Conservation (phyloP, 2,888 invertebrate species). For the Zele albiditarsus region DNA sequence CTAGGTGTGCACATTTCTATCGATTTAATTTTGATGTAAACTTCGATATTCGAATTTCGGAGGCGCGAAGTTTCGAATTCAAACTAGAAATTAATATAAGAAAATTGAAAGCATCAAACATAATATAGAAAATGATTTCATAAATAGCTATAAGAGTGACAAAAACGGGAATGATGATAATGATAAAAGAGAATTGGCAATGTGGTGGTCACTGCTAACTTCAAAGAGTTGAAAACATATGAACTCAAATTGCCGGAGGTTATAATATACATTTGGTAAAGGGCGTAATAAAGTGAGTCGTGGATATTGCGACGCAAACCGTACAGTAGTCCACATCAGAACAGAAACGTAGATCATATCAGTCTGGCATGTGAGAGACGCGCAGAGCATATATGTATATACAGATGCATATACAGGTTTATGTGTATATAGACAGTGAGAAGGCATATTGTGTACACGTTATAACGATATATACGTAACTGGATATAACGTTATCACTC, state of each 20-base stretch:
- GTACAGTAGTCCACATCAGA: neutral
- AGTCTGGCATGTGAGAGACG: neutral
- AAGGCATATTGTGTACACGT: slow-evolving; percentile 9
- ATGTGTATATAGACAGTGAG: neutral
- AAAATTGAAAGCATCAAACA: too few relatives aligned
- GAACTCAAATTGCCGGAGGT: neutral
- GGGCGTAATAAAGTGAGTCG: slow-evolving; percentile 27
- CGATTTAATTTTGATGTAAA: too few relatives aligned
- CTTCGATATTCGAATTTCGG: too few relatives aligned
- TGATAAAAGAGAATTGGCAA: too few relatives aligned
- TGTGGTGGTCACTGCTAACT: too few relatives aligned
- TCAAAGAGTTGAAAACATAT: neutral
- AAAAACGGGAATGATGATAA: too few relatives aligned
- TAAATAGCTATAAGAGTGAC: too few relatives aligned
- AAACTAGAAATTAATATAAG: too few relatives aligned
- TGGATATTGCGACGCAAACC: slow-evolving; percentile 6
- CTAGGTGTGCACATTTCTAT: too few relatives aligned
- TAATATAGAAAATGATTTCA: too few relatives aligned
- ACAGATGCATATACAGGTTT: neutral
- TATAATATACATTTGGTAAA: slow-evolving; percentile 17
- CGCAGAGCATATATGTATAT: neutral
- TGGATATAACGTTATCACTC: slow-evolving; percentile 41
- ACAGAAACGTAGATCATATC: slow-evolving; percentile 16
- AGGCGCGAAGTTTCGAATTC: too few relatives aligned
- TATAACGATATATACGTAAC: slow-evolving; percentile 14